Base-by-base conservation (phyloP, 2,113 vertebrate species). In the Odontophorus gujanensis region DNA sequence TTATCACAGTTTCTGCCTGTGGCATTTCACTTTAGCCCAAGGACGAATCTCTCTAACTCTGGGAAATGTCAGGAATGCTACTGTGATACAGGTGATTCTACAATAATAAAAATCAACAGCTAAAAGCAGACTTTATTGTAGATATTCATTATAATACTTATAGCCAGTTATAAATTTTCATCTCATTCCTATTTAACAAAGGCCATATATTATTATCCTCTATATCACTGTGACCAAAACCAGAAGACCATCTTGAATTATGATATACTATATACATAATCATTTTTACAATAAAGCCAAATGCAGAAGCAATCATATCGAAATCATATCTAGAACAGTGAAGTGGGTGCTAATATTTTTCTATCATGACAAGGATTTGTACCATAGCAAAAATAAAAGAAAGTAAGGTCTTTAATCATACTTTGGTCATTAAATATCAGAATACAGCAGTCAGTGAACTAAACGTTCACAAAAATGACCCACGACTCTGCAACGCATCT, bases 71-170 rank as follows among this genome's bases (percentile, higher is more conserved):
- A 95, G n/a, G 82, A 92, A 90, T 69, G 76, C 73, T 93, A 76
- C 53, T 95, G 82, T 88, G 87, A 88, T 95, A 86, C 88, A 93
- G 62, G 88, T 93, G 83, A 95, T 95, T 82, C 80, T 81, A 47
- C 93, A 96, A 93, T 93, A 93, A 92, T 93, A 96, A 95, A 96
- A 96, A 96, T 93, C 96, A 96, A 96, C 95, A 95, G 80, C 88
- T 96, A 94, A 96, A 96, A 93, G 73, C 80, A 93, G 82, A 88
- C 65, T 94, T 96, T 90, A 95, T 84, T 90, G 80, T 78, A 92
- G 81, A 59, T 85, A 81, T 90, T 95, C 73, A 93, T 95, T 85
- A 90, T 30, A 57, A 77, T 90, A 83, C 92, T 90, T 95, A 86
- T 1, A 85, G 76, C 47, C 65, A 63, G 65, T 40, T 92, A 86